Evolutionary conservation across 2,888 invertebrate genomes (phyloP).

Genomic region (Ochropacha duplaris): DNA sequence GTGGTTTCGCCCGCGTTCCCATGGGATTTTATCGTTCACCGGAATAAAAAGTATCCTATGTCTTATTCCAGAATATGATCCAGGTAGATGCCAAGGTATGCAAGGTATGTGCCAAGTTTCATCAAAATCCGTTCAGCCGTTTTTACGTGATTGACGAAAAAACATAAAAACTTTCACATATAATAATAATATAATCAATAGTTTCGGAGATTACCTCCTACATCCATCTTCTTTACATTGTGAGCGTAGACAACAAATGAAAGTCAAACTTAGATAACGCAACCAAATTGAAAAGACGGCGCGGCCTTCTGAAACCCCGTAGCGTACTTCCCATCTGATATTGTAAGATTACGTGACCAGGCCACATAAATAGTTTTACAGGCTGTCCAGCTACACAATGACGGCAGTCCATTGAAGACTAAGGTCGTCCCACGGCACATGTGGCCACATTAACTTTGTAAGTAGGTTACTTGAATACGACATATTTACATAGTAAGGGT

Average conservation of each 20-base stretch:
- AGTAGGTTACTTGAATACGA: background rate
- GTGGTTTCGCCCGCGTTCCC: too few relatives aligned
- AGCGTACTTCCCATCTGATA: slow-evolving; percentile 44
- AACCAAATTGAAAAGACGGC: background rate
- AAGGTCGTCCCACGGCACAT: slow-evolving; percentile 23
- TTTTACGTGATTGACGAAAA: too few relatives aligned
- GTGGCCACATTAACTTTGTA: slow-evolving; percentile 20
- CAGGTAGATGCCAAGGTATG: too few relatives aligned
- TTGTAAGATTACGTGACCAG: slow-evolving; percentile 48
- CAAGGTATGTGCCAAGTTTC: too few relatives aligned
- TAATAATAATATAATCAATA: too few relatives aligned
- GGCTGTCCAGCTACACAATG: slow-evolving; percentile 20
- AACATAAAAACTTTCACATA: too few relatives aligned
- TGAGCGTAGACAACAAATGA: background rate
- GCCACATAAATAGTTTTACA: slow-evolving; percentile 42
- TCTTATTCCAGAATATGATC: too few relatives aligned
- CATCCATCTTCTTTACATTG: too few relatives aligned
- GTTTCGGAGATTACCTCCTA: too few relatives aligned
- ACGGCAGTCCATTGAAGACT: slow-evolving; percentile 48
- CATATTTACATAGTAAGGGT: background rate
- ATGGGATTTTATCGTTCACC: too few relatives aligned
- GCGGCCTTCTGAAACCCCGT: slow-evolving; percentile 33
- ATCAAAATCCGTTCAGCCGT: too few relatives aligned
- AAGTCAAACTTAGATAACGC: background rate
- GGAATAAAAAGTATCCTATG: too few relatives aligned